A percentile compares a stretch with the other conserved stretches of the same genome.
Conservation (phyloP, 2,113 vertebrate genomes). For the Gallinago paraguaiae region DNA sequence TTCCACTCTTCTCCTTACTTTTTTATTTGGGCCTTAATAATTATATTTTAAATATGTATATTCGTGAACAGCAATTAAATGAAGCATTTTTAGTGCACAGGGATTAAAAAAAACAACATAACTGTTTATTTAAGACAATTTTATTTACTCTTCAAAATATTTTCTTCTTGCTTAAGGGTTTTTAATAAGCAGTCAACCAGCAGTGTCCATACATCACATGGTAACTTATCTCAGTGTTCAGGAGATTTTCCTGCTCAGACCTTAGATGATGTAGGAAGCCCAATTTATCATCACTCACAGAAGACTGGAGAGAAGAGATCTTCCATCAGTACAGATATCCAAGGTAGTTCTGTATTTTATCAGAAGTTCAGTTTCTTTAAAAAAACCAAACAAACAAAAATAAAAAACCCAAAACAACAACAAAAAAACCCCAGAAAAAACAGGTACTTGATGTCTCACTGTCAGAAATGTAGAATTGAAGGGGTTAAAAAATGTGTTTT, state of each 20-base stretch:
- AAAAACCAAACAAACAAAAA: background rate
- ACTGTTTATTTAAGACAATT: background rate
- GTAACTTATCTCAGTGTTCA: slow-evolving; percentile 84
- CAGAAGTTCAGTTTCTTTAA: background rate
- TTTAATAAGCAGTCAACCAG: slow-evolving; percentile 78
- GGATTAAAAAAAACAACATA: background rate
- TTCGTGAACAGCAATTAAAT: background rate
- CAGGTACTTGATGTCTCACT: background rate
- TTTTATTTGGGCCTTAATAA: background rate
- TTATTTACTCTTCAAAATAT: background rate
- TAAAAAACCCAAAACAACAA: no score
- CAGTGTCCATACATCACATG: slow-evolving; percentile 79
- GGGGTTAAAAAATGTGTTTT: background rate
- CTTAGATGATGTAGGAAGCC: slow-evolving; percentile 83
- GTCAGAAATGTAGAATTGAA: background rate
- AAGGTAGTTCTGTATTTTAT: slow-evolving; percentile 77
- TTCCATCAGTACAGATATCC: slow-evolving; percentile 84
- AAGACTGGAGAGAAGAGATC: slow-evolving; percentile 87
- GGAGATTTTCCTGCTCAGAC: slow-evolving; percentile 78
- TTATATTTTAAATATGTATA: background rate
- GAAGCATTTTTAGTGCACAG: background rate
- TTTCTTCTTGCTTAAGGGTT: slow-evolving; percentile 69
- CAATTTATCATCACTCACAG: slow-evolving; percentile 69
- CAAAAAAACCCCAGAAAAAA: background rate
- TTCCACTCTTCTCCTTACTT: background rate